These are phyloP conservation scores for Crotalus helleri DNA, from an alignment of 2,113 vertebrate genomes.

Conservation along the genomic window DNA sequence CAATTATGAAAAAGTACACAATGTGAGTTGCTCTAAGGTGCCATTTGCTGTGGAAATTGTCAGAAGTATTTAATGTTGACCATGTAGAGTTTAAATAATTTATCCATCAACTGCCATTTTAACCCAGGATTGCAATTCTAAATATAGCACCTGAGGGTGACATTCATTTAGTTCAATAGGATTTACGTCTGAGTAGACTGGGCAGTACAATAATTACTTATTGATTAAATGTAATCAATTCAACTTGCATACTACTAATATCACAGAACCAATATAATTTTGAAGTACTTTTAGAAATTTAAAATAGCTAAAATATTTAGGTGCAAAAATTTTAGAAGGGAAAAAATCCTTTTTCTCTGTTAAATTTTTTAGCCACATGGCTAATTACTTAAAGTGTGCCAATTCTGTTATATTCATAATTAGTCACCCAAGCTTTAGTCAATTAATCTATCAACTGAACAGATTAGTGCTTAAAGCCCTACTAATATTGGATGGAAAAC, in stretches of 20 bases:
- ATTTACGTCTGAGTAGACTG: background rate
- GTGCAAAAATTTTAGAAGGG: background rate
- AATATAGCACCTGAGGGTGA: background rate
- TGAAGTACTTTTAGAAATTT: background rate
- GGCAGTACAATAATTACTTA: background rate
- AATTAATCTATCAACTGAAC: background rate
- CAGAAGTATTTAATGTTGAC: background rate
- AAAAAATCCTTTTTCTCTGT: background rate
- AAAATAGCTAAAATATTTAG: background rate
- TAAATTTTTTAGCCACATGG: background rate
- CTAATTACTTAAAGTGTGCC: background rate
- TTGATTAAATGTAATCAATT: background rate
- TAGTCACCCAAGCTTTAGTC: background rate
- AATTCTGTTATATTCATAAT: background rate
- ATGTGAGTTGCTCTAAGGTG: constrained; percentile 15
- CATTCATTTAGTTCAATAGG: background rate
- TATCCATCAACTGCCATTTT: background rate
- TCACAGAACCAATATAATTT: background rate
- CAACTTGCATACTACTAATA: background rate
- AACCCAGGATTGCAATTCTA: background rate
- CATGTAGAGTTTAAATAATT: background rate
- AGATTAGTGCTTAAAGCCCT: background rate
- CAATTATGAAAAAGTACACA: background rate
- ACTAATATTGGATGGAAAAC: background rate
- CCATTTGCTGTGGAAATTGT: background rate